Conservation (phyloP, 2,888 invertebrate genomes). For the Lepidocyrtoides sp. region DNA sequence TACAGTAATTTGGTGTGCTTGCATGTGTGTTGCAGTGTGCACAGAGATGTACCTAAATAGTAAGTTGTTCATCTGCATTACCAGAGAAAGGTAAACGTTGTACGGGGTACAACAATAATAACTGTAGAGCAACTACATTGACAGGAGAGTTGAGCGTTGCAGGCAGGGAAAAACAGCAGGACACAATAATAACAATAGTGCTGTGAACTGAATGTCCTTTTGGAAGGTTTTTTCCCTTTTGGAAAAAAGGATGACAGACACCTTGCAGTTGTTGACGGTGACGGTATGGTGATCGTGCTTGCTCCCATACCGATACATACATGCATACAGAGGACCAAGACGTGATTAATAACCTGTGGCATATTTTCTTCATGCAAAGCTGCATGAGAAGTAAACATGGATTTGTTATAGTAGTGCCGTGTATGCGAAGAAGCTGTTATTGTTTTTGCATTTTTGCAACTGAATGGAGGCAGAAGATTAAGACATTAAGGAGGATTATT, state of each 20-base stretch:
- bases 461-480: slow-evolving; percentile 48
- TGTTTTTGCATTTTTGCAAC: not conserved
- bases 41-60: slow-evolving; percentile 29
- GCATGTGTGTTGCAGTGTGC: not conserved
- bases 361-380: slow-evolving; percentile 27
- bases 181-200: slow-evolving; percentile 57
- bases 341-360: slow-evolving; percentile 59
- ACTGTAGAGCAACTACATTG: slow-evolving; percentile 29
- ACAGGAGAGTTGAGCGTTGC: slow-evolving; percentile 53
- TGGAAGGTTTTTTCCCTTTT: slow-evolving; percentile 63
- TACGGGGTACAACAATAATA: slow-evolving; percentile 29
- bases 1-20: not conserved
- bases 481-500: slow-evolving; percentile 54
- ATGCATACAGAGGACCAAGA: slow-evolving; percentile 18
- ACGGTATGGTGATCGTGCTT: slow-evolving; percentile 65
- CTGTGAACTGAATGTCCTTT: slow-evolving; percentile 71
- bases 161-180: slow-evolving; percentile 40
- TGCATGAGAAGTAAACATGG: not conserved
- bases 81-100: slow-evolving; percentile 7
- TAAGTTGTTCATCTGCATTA: slow-evolving; percentile 9
- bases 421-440: not conserved
- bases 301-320: slow-evolving; percentile 41
- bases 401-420: not conserved
- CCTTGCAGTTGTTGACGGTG: slow-evolving; percentile 75
- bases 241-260: slow-evolving; percentile 75